Conservation (phyloP, 2,888 invertebrate species). For the Urechis unicinctus region DNA sequence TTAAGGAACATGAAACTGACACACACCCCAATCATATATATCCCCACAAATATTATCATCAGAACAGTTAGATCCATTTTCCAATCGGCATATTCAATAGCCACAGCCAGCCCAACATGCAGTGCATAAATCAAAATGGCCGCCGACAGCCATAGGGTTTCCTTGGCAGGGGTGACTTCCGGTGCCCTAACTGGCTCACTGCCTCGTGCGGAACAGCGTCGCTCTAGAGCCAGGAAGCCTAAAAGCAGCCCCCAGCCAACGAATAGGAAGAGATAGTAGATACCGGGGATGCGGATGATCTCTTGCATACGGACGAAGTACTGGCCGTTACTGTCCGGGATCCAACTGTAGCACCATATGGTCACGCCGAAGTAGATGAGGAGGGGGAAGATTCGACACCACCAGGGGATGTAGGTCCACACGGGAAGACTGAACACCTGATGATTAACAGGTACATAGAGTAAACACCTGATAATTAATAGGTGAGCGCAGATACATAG, state of each 20-base stretch:
- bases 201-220: too few relatives aligned
- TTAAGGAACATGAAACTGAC: not conserved
- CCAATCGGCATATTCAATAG: not conserved
- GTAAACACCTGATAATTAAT: too few relatives aligned
- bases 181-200: too few relatives aligned
- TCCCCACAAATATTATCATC: not conserved
- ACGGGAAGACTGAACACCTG: not conserved
- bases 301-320: not conserved
- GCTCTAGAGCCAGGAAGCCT: not conserved
- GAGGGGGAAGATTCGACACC: not conserved
- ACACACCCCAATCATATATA: not conserved
- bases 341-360: not conserved
- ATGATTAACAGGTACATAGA: too few relatives aligned
- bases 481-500: too few relatives aligned
- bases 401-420: not conserved
- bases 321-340: not conserved
- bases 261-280: not conserved
- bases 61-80: not conserved
- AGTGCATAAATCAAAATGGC: not conserved
- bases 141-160: not conserved
- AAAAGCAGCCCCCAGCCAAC: not conserved
- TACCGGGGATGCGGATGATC: not conserved
- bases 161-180: not conserved
- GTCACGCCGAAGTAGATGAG: not conserved
- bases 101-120: not conserved